Percentiles rank a stretch among this genome's conserved stretches.
These are phyloP conservation scores for Chloebia gouldiae DNA, from an alignment of 2,113 vertebrate species.

Conservation along the genomic window DNA sequence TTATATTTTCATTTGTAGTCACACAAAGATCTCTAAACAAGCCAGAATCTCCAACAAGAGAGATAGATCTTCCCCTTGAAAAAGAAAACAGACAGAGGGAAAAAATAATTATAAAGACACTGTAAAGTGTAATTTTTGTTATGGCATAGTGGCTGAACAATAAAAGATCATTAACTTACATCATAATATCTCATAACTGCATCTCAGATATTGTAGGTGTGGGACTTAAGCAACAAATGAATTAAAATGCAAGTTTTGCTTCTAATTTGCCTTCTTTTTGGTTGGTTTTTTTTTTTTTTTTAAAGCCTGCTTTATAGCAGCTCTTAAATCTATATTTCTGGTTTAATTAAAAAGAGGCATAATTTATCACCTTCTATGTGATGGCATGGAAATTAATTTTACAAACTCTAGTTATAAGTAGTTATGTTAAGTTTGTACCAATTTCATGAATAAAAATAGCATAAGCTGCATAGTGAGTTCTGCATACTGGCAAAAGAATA, in stretches of 20 bases:
- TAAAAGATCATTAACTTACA: background rate
- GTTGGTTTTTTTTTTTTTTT: background rate
- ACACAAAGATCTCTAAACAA: background rate
- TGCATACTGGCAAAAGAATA: background rate
- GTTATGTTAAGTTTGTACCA: background rate
- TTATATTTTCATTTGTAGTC: background rate
- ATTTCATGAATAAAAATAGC: background rate
- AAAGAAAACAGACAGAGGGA: background rate
- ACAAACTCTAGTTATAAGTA: background rate
- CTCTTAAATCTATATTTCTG: background rate
- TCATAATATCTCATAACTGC: background rate
- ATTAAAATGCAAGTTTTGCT: background rate
- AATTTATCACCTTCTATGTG: background rate
- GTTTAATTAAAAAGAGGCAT: background rate
- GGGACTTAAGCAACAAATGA: background rate
- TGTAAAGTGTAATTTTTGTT: background rate
- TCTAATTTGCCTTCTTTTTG: background rate
- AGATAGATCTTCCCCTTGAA: background rate
- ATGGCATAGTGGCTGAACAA: background rate
- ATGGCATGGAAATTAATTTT: background rate
- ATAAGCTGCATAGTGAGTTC: background rate
- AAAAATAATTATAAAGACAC: background rate
- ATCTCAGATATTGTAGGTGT: fast-evolving
- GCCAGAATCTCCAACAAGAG: background rate
- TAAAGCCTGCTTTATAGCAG: background rate